Conservation (phyloP, 2,113 vertebrate genomes). For the Hipposideros armiger region DNA sequence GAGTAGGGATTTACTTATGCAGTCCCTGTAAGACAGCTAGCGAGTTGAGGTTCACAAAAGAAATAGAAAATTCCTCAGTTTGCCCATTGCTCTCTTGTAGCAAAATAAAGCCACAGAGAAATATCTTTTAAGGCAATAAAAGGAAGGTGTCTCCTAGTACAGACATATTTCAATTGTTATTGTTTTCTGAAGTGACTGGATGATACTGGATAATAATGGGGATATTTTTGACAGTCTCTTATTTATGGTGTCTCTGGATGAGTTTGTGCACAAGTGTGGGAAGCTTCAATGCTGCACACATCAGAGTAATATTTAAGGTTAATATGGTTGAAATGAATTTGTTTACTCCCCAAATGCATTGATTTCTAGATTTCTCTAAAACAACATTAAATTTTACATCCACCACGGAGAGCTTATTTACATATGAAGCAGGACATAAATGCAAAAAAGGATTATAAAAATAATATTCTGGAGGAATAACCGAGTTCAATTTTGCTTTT, state of each 20-base stretch:
- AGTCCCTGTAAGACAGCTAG: neutral
- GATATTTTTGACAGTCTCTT: slow-evolving; percentile 48
- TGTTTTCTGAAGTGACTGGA: slow-evolving; percentile 68
- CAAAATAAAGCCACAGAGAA: slow-evolving; percentile 72
- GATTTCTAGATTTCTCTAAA: slow-evolving; percentile 34
- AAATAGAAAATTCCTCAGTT: neutral
- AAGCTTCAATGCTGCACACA: neutral
- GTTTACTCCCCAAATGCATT: neutral
- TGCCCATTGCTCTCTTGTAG: slow-evolving; percentile 35
- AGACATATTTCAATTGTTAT: slow-evolving; percentile 72
- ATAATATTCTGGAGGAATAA: slow-evolving; percentile 81
- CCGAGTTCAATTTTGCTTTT: slow-evolving; percentile 82
- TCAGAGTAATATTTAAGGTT: neutral
- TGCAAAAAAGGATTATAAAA: slow-evolving; percentile 83
- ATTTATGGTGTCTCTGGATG: slow-evolving; percentile 64
- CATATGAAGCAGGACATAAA: neutral
- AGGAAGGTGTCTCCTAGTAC: slow-evolving; percentile 57
- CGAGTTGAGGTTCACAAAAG: neutral
- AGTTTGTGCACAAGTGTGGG: neutral
- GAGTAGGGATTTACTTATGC: neutral
- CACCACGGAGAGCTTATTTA: slow-evolving; percentile 26
- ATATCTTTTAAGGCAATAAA: slow-evolving; percentile 74
- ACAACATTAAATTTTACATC: neutral
- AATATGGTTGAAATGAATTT: neutral
- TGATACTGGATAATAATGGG: slow-evolving; percentile 5